Conservation (phyloP, 2,113 vertebrate genomes). For the Protobothrops flavoviridis region DNA sequence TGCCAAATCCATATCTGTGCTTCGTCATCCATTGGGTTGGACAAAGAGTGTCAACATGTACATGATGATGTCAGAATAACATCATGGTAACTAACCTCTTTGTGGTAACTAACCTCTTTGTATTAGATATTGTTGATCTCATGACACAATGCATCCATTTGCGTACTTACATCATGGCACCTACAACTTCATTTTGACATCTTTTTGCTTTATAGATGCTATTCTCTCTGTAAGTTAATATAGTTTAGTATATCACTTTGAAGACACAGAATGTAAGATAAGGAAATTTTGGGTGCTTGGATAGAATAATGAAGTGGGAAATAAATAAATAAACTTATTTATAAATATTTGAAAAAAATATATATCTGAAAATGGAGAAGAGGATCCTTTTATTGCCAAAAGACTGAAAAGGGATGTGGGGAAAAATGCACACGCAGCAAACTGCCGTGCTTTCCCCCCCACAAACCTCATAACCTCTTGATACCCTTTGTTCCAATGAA, state of each 20-base stretch:
- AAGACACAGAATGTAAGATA: background rate
- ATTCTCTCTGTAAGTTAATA: background rate
- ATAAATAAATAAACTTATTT: background rate
- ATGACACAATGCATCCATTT: background rate
- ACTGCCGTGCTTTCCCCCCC: no score
- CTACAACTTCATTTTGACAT: background rate
- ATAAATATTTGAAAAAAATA: background rate
- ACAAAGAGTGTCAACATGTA: background rate
- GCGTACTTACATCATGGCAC: background rate
- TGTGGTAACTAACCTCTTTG: background rate
- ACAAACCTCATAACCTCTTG: no score
- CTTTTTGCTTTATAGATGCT: background rate
- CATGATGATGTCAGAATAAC: background rate
- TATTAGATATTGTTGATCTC: background rate
- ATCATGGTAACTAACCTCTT: background rate
- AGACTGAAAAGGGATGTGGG: background rate
- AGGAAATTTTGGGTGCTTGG: background rate
- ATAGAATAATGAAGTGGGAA: background rate
- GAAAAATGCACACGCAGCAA: no score
- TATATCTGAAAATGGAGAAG: background rate
- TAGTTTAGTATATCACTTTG: background rate
- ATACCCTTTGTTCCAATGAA: no score
- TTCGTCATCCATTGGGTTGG: background rate
- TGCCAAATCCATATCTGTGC: background rate
- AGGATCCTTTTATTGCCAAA: background rate